Evolutionary conservation across 2,888 invertebrate genomes (phyloP), one percentile per base, ranked within the genome.

Genomic region (Leptopilina syphax): DNA sequence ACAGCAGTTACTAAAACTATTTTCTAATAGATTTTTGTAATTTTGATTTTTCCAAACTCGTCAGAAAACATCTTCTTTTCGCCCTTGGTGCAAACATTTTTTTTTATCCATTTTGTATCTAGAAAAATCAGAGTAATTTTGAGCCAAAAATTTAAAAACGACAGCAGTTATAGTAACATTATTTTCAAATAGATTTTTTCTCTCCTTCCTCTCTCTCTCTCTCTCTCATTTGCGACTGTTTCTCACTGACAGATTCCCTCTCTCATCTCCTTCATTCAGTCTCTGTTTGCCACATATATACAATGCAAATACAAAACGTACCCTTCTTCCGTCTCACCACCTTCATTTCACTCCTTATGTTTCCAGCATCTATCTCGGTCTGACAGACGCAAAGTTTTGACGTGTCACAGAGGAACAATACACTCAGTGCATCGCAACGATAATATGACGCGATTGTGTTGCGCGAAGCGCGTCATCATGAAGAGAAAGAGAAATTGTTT

Each of bases 251-350:
- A 81, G 66, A 81, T 81, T 78, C 82, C 79, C 80, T 83, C 77
- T 65, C 79, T 24, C 70, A 18, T 24, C 77, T 79, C 78, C 63
- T 63, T 70, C 79, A 81, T 77, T 65, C 54, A 66, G 18, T 79
- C 73, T 77, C 65, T 68, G 0, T 0, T 92, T 93, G 8, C 93
- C 84, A 0, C 92, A 54, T n/a, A 70, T 54, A 70, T 3, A n/a
- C 70, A 68, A 68, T 50, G 27, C 18, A 41, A 73, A 73, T 73
- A 27, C 73, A 41, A 73, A 73, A 73, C 77, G 54, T 47, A 57
- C 65, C 67, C 65, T 57, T 41, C 57, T 77, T 70, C 54, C 65
- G 50, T 65, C 54, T 73, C 41, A 63, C 77, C 65, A 76, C 70
- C 65, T 70, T 77, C 77, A 24, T 44, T 18, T n/a, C 73, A 57